These are phyloP conservation scores for Euglossa dilemma DNA, from an alignment of 1,140 invertebrate species.

Conservation along the genomic window DNA sequence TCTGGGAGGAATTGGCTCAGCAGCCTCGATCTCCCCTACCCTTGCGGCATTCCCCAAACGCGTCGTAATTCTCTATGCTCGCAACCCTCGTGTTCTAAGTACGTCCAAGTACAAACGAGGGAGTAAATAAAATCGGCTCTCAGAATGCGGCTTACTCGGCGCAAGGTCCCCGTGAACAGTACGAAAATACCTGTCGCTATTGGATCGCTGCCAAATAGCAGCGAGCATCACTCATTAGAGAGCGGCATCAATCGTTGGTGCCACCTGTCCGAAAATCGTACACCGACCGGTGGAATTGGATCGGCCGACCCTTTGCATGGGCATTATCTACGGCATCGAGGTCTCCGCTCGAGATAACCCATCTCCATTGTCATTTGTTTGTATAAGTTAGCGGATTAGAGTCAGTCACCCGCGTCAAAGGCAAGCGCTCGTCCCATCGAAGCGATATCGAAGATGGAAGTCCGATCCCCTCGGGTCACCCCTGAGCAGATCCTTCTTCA, in stretches of 20 bases:
- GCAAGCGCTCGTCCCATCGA: slow-evolving; percentile 66
- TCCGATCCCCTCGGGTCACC: slow-evolving; percentile 67
- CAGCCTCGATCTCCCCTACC: too few species aligned
- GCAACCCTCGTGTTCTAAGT: too few species aligned
- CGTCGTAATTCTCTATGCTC: too few species aligned
- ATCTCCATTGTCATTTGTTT: slow-evolving; percentile 81
- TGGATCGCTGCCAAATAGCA: slow-evolving; percentile 78
- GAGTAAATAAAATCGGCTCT: too few species aligned
- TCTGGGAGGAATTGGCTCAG: too few species aligned
- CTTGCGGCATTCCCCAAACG: too few species aligned
- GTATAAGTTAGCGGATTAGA: slow-evolving; percentile 73
- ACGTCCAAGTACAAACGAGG: too few species aligned
- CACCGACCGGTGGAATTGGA: not conserved
- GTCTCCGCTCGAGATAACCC: slow-evolving; percentile 56
- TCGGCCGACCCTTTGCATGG: not conserved
- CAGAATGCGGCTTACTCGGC: too few species aligned
- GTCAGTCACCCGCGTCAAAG: slow-evolving; percentile 73
- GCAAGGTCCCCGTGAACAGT: too few species aligned
- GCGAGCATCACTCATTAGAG: slow-evolving; percentile 74
- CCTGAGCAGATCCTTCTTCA: slow-evolving; percentile 62
- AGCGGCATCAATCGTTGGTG: slow-evolving; percentile 67
- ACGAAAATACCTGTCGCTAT: not conserved
- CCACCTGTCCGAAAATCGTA: slow-evolving; percentile 65
- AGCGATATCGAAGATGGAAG: slow-evolving; percentile 67
- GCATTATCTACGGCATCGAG: slow-evolving; percentile 49